Evolutionary conservation across 2,797 vertebrate species (phyloP).

Genomic region (Pipistrellus pygmaeus): DNA sequence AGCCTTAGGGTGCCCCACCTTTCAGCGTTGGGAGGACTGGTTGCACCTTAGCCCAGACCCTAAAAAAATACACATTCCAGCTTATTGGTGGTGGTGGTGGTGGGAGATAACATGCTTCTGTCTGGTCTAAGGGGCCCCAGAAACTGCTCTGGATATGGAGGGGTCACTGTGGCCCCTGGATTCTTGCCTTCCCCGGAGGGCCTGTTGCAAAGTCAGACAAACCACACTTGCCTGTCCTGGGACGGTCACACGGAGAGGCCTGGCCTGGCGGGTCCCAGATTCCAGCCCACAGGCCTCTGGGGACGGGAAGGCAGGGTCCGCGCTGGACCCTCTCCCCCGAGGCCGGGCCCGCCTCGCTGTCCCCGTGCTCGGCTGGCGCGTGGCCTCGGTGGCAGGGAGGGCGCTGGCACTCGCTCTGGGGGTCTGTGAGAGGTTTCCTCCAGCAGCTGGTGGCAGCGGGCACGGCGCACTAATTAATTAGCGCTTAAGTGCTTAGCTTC

Average conservation of each 20-base stretch:
- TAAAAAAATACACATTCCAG: neutral
- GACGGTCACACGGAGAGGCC: neutral
- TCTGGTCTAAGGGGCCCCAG: neutral
- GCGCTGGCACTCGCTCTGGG: constrained; percentile 7
- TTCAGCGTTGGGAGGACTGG: rapidly evolving
- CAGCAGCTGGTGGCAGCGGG: constrained; percentile 65
- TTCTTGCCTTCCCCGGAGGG: neutral
- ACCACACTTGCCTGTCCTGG: neutral
- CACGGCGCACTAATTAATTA: constrained; percentile 83
- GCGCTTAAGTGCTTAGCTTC: constrained; percentile 83
- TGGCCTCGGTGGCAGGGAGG: neutral
- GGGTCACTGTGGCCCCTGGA: neutral
- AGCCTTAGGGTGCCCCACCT: neutral
- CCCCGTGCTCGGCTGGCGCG: neutral
- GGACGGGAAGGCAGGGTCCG: neutral
- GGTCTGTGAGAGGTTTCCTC: constrained; percentile 75
- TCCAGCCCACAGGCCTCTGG: neutral
- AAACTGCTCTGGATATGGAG: neutral
- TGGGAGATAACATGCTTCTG: neutral
- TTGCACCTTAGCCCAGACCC: neutral
- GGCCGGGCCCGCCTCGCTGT: neutral
- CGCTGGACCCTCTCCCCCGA: neutral
- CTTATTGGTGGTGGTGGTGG: neutral
- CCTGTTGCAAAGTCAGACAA: neutral
- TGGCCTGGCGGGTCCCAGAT: rapidly evolving